These are phyloP conservation scores for Eupithecia dodoneata DNA, from an alignment of 2,888 invertebrate species.

Conservation along the genomic window DNA sequence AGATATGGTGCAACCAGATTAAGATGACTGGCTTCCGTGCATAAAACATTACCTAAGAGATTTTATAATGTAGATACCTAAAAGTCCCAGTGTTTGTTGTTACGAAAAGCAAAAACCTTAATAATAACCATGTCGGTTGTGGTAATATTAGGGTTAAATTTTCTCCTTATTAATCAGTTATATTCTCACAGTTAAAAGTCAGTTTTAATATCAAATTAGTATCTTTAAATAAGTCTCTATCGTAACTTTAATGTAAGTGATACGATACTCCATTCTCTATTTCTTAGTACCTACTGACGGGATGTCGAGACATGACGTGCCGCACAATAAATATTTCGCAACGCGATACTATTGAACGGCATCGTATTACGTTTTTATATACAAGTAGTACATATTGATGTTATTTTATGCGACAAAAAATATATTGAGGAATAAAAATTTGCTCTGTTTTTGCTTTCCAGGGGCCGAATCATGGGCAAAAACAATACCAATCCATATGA, in stretches of 20 bases:
- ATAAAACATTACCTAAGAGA: too few relatives aligned
- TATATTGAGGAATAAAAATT: neutral
- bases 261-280: constrained; percentile 18
- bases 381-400: neutral
- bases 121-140: too few relatives aligned
- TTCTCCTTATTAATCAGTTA: too few relatives aligned
- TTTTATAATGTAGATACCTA: too few relatives aligned
- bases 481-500: too few relatives aligned
- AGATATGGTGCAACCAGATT: neutral
- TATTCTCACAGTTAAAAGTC: neutral
- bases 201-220: neutral
- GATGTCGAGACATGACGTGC: constrained; percentile 24
- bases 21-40: neutral
- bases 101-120: too few relatives aligned
- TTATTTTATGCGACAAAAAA: neutral
- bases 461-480: too few relatives aligned
- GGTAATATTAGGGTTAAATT: too few relatives aligned
- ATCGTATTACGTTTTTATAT: constrained; percentile 18
- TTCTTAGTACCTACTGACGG: constrained; percentile 15
- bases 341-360: constrained; percentile 24
- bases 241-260: neutral
- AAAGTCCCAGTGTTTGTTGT: too few relatives aligned
- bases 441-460: neutral
- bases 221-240: neutral
- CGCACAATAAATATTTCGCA: constrained; percentile 28